phyloP scores from a whole-genome alignment of 2,888 invertebrate species.

The Cynaeus angustus region DNA sequence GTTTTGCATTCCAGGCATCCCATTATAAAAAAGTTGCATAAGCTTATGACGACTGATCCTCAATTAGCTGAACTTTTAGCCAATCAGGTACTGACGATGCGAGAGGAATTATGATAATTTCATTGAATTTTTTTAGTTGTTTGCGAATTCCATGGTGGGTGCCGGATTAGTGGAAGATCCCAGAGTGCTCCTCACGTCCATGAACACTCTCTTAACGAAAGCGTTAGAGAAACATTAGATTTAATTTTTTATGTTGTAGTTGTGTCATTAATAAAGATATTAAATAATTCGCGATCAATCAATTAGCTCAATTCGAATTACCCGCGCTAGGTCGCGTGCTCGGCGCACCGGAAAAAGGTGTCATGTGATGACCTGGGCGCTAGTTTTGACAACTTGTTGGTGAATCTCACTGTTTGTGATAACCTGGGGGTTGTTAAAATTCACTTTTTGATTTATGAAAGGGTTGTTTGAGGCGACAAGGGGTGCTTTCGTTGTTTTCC shows the following conservation, averaged over 20 bases:
- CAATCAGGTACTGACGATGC: conserved; percentile 79
- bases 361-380: conserved; percentile 32
- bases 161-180: conserved; percentile 96
- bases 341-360: conserved; percentile 25
- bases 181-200: conserved; percentile 85
- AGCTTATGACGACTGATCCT: conserved; percentile 82
- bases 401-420: no score
- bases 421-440: background rate
- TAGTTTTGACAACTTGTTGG: conserved; percentile 8
- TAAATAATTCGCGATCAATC: conserved; percentile 29
- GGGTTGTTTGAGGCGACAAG: background rate
- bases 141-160: conserved; percentile 95
- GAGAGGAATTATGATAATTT: background rate
- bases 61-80: conserved; percentile 88
- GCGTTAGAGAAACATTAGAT: conserved; percentile 81
- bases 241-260: background rate
- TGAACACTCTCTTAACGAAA: conserved; percentile 89
- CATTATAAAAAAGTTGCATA: conserved; percentile 90
- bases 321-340: conserved; percentile 39
- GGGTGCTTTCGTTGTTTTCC: conserved; percentile 13
- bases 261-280: conserved; percentile 41
- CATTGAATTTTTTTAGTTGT: conserved; percentile 80
- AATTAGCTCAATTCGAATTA: conserved; percentile 41
- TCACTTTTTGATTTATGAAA: background rate
- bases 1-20: conserved; percentile 80